phyloP scores from a whole-genome alignment of 2,113 vertebrate species.

The Proterorhinus semilunaris region DNA sequence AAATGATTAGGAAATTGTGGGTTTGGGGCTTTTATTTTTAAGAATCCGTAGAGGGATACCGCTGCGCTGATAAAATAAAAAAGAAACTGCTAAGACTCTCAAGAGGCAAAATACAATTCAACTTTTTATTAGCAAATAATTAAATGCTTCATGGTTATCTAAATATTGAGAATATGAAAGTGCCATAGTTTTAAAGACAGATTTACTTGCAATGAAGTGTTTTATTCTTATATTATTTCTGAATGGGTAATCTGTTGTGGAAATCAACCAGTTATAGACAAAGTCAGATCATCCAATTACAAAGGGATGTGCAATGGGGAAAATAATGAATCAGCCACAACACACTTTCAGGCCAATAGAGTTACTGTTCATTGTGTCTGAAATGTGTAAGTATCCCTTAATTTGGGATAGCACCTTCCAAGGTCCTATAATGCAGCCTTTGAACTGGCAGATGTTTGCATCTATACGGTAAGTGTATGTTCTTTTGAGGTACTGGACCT shows the following conservation, averaged over 20 bases:
- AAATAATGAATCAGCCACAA: too few relatives aligned
- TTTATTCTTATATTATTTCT: neutral
- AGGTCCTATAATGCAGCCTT: too few relatives aligned
- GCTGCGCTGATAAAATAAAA: slow-evolving; percentile 42
- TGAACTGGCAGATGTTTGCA: too few relatives aligned
- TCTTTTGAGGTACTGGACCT: too few relatives aligned
- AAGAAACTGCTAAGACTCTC: slow-evolving; percentile 37
- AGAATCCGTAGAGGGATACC: slow-evolving; percentile 37
- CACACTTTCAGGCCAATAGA: neutral
- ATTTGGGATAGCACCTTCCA: too few relatives aligned
- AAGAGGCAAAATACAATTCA: slow-evolving; percentile 48
- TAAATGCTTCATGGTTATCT: slow-evolving; percentile 34
- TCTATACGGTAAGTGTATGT: too few relatives aligned
- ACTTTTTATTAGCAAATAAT: slow-evolving; percentile 47
- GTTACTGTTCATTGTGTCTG: neutral
- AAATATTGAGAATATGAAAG: slow-evolving; percentile 29
- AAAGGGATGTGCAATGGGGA: neutral
- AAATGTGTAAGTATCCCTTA: too few relatives aligned
- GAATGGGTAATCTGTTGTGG: neutral
- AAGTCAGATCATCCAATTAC: neutral
- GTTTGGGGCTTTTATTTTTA: slow-evolving; percentile 41
- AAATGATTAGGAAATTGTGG: slow-evolving; percentile 44
- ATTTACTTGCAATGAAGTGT: neutral
- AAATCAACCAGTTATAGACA: slow-evolving; percentile 1
- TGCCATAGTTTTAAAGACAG: slow-evolving; percentile 15